Base-by-base conservation (phyloP, 2,797 vertebrate species). In the Gephyroberyx darwinii region DNA sequence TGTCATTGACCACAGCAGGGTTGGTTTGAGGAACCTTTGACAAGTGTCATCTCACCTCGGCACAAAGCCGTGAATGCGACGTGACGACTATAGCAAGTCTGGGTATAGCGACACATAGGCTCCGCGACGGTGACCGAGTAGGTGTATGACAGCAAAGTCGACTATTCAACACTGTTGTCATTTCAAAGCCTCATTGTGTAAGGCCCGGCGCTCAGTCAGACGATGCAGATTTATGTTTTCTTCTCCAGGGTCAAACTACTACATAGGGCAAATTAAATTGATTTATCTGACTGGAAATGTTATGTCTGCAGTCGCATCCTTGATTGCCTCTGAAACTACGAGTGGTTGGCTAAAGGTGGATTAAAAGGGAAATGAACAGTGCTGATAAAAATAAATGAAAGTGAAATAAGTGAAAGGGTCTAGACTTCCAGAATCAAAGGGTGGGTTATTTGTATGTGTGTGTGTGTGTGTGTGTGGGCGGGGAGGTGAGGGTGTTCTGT, bases 61-160 rank as follows among this genome's bases (percentile, higher is more conserved):
- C 76, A 65, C 73, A 45, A 59, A 31, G 59, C 58, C 41, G 26
- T 14, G 33, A 74, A 53, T 41, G 68, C 76, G 60, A 20, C 69
- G 55, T 55, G n/a, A 54, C 63, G 74, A 65, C 51, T 20, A 70
- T 70, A 75, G 75, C 56, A 6, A 33, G 71, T 55, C 14, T 16
- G 56, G 70, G 74, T 54, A 55, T 77, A 47, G n/a, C 10, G 50
- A 75, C 77, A 81, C 63, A 59, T 81, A 84, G 69, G 74, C 76
- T 78, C 75, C 81, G 71, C 57, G 78, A 81, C 80, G 69, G 65
- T 41, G 77, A 71, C 57, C 71, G 80, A 74, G 83, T 81, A 78
- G 84, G 83, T 35, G 84, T 72, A 19, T 61, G 81, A 85, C 84
- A 81, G 72, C 68, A 67, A 68, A 83, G 62, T 74, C 75, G 52